Percentiles rank a stretch among this genome's conserved stretches.
Evolutionary conservation across 2,888 invertebrate genomes (phyloP).

Genomic region (Poecilobothrus nobilitatus): DNA sequence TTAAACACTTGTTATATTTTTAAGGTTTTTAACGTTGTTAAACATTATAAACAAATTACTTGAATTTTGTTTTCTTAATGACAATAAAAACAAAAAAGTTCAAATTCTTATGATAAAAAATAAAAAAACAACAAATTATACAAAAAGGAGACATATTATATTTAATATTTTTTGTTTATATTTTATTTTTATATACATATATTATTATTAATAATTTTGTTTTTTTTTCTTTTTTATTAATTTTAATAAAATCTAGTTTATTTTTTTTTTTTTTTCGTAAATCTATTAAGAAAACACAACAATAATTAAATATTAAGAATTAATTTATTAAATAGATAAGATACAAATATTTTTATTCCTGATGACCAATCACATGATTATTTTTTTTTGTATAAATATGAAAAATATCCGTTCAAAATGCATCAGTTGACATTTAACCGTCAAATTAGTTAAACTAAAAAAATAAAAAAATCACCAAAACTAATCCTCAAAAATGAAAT

Average conservation of each 20-base stretch:
- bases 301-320: neutral
- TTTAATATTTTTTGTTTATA: neutral
- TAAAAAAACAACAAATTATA: too few species aligned
- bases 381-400: neutral
- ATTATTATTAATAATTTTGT: neutral
- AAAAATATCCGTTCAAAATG: neutral
- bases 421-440: neutral
- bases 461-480: neutral
- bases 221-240: neutral
- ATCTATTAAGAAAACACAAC: neutral
- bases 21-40: too few species aligned
- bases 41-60: too few species aligned
- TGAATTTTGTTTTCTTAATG: too few species aligned
- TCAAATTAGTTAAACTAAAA: neutral
- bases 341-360: neutral
- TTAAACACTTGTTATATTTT: too few species aligned
- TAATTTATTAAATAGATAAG: neutral
- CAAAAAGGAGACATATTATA: too few species aligned
- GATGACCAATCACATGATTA: neutral
- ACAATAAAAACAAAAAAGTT: too few species aligned
- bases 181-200: neutral
- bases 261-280: too few species aligned
- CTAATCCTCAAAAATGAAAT: neutral
- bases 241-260: constrained; percentile 4
- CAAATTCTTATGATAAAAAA: too few species aligned